Conservation (phyloP, 1,140 invertebrate genomes). For the Chrysomallon squamiferum region DNA sequence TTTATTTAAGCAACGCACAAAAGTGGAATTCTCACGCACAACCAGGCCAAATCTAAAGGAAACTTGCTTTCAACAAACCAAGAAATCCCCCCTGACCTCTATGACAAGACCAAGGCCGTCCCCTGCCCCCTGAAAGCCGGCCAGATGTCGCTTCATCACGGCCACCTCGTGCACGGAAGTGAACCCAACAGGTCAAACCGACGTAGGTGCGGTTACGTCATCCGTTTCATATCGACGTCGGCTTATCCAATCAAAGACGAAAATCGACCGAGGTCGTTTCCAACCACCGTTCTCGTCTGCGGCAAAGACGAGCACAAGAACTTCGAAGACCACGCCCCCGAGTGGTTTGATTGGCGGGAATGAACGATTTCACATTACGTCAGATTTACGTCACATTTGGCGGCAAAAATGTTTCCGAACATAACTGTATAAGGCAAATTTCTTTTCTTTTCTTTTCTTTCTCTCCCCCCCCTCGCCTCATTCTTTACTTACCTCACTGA, state of each 20-base stretch:
- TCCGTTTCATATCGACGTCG: conserved; percentile 38
- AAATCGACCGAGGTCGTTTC: conserved; percentile 37
- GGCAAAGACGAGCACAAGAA: conserved; percentile 29
- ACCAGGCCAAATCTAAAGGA: conserved; percentile 19
- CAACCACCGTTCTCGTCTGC: conserved; percentile 34
- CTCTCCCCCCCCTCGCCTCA: too few species aligned
- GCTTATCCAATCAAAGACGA: conserved; percentile 37
- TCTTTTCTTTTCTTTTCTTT: not conserved
- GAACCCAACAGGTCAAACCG: conserved; percentile 35
- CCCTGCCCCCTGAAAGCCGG: conserved; percentile 44
- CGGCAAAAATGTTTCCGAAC: not conserved
- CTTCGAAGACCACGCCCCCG: conserved; percentile 35
- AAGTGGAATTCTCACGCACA: conserved; percentile 36
- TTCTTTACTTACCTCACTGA: too few species aligned
- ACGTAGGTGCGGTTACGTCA: conserved; percentile 45
- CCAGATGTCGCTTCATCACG: conserved; percentile 45
- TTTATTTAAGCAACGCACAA: conserved; percentile 38
- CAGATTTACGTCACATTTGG: not conserved
- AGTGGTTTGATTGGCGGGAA: conserved; percentile 28
- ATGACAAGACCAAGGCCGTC: conserved; percentile 24
- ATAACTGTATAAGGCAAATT: not conserved
- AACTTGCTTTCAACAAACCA: conserved; percentile 48
- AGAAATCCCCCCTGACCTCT: conserved; percentile 30
- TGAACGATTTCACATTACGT: conserved; percentile 4
- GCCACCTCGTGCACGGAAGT: conserved; percentile 44